Conservation (phyloP, 2,113 vertebrate species). For the Ginglymostoma cirratum region DNA sequence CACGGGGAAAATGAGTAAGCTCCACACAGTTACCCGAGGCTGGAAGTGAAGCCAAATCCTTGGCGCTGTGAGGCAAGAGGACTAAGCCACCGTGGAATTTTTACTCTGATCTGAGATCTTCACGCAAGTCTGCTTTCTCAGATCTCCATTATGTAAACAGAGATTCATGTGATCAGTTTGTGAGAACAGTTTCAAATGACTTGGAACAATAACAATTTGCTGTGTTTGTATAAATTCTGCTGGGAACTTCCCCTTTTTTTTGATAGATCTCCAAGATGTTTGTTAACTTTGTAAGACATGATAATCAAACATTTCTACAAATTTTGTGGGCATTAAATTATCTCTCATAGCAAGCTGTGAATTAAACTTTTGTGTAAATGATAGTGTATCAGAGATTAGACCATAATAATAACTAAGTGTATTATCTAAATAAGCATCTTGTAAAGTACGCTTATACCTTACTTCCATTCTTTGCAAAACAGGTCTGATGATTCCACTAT, state of each 20-base stretch:
- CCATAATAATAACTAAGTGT: not conserved
- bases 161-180: not conserved
- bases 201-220: constrained; percentile 27
- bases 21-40: too few species aligned
- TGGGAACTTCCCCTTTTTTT: constrained; percentile 16
- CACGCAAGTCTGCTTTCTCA: constrained; percentile 22
- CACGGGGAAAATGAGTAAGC: too few species aligned
- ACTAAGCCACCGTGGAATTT: not conserved
- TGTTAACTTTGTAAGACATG: constrained; percentile 8
- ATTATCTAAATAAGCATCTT: not conserved
- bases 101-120: not conserved
- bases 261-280: constrained; percentile 2
- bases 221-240: constrained; percentile 1
- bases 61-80: too few species aligned
- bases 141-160: not conserved
- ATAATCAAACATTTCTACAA: constrained; percentile 17
- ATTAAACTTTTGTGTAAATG: not conserved
- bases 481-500: not conserved
- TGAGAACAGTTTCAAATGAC: constrained; percentile 19
- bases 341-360: not conserved
- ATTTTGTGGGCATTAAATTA: constrained; percentile 12
- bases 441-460: not conserved
- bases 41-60: too few species aligned
- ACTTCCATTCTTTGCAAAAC: not conserved
- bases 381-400: not conserved